Base-by-base conservation (phyloP, 53 echinoderm and acorn worm genomes). In the Mesocentrotus franciscanus region DNA sequence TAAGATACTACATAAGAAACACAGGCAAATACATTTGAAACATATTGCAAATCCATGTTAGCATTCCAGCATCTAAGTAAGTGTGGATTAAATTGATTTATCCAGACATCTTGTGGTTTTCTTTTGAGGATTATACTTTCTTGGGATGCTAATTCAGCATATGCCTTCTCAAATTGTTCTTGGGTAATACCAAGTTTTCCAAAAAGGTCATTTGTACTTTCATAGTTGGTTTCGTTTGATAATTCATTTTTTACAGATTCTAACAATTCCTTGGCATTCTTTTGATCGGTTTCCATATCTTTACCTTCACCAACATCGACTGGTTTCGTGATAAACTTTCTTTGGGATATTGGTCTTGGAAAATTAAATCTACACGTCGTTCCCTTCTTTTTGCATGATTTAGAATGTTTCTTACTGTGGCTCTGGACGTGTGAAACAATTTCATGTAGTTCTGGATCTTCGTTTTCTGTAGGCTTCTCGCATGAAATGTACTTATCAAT, bases 1-100 rank as follows among this genome's bases (percentile, higher is more conserved):
- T 96, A 97, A 26, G 97, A 97, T 14, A 97, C 93, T 14, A 97
- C 95, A 71, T 97, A 97, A 61, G 84, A 92, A 9, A 96, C 93
- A 95, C 96, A 96, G 1, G 95, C 93, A 90, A 96, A 96, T 17
- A 91, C 90, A 90, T 97, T 96, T 24, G 95, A 27, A 9, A 96
- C 92, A 91, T 60, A 96, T 59, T 97, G 96, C 36, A 97, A 90
- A 78, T 97, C 96, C 95, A 96, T 97, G 35, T 97, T 96, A 4
- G 95, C 97, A 95, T 97, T 97, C 97, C 97, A 96, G 15, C 90
- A 83, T 58, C 96, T 36, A 24, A 96, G 20, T 15, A 96, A 96
- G 26, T 94, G 42, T 59, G 96, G 96, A 95, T 97, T 97, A 55
- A 95, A 97, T 13, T 94, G 74, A 96, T 96, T 97, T 3, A 96